phyloP scores from a whole-genome alignment of 2,888 invertebrate species.

The Allophyes oxyacanthae region DNA sequence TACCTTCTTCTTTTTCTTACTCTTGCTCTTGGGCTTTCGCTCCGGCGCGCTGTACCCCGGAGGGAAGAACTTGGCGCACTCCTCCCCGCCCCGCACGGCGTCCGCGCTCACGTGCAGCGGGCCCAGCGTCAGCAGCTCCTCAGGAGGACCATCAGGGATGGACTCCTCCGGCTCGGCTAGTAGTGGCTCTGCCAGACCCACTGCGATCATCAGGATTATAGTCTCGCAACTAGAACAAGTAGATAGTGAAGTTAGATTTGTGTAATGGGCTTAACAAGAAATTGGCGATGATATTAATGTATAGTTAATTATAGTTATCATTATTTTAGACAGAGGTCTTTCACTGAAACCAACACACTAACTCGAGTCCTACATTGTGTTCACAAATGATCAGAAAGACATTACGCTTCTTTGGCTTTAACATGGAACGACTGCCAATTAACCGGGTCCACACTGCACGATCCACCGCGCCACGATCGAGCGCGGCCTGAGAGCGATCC shows the following conservation, averaged over 20 bases:
- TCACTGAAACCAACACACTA: no score
- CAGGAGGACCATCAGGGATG: constrained; percentile 90
- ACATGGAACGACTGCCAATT: no score
- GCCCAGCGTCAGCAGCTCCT: constrained; percentile 90
- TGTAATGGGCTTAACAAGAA: no score
- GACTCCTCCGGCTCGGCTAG: constrained; percentile 90
- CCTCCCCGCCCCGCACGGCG: constrained; percentile 90
- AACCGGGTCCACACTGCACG: no score
- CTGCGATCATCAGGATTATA: constrained; percentile 91
- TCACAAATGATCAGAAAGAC: no score
- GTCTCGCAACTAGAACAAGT: constrained; percentile 91
- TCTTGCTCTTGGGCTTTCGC: constrained; percentile 78
- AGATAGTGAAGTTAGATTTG: neutral
- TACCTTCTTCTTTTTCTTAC: constrained; percentile 89
- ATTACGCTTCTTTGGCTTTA: no score
- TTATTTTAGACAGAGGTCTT: no score
- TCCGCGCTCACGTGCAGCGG: constrained; percentile 92
- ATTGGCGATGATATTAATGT: no score
- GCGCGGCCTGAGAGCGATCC: no score
- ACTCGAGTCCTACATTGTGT: no score
- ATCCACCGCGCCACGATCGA: no score
- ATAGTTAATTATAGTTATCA: no score
- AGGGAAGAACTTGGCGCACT: constrained; percentile 92
- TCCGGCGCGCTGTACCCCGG: constrained; percentile 89
- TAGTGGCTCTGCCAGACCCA: constrained; percentile 90